Evolutionary conservation across 2,888 invertebrate species (phyloP), one percentile per base, ranked within the genome.

Genomic region (Chymomyza caudatula): DNA sequence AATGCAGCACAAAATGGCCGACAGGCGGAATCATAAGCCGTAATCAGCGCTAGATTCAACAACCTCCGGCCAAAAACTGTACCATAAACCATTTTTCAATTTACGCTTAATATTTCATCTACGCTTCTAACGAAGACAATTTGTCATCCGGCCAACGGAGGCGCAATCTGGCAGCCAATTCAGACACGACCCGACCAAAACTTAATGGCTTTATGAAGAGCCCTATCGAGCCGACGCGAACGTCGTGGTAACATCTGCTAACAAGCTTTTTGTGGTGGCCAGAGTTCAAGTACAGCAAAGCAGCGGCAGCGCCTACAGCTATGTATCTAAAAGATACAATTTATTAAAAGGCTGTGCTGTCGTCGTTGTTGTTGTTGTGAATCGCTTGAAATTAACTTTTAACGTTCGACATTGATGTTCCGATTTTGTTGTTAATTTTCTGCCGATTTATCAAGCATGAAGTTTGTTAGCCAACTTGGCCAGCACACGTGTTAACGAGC

Each of bases 81-180:
- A 77, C 70, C 0, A 22, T 63, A 37, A 37, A 65, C 67, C 63
- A 73, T 73, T 76, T 83, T 80, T 83, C 83, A 80, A 81, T 78
- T 80, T 80, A 64, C 66, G 58, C 67, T 69, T 74, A 72, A 71
- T 69, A 73, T 73, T 79, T 72, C 75, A 71, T 53, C 65, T 19
- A 43, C 47, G 25, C 44, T 71, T 65, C 77, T 77, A 79, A 82
- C 82, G 77, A 84, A 82, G 69, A 74, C 82, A 77, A 78, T 84
- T 82, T 82, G 82, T 81, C 78, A 81, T 67, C 72, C 74, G 68
- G 68, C 44, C 60, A 66, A 65, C 69, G 60, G 59, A 42, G 55
- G 42, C 15, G 53, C 19, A 37, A 37, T 47, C 17, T 22, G 54
- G 29, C 19, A n/a, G n/a, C n/a, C n/a, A n/a, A n/a, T n/a, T n/a